These are phyloP conservation scores for Pseudorectes ferrugineus DNA, from an alignment of 2,113 vertebrate species.

Conservation along the genomic window DNA sequence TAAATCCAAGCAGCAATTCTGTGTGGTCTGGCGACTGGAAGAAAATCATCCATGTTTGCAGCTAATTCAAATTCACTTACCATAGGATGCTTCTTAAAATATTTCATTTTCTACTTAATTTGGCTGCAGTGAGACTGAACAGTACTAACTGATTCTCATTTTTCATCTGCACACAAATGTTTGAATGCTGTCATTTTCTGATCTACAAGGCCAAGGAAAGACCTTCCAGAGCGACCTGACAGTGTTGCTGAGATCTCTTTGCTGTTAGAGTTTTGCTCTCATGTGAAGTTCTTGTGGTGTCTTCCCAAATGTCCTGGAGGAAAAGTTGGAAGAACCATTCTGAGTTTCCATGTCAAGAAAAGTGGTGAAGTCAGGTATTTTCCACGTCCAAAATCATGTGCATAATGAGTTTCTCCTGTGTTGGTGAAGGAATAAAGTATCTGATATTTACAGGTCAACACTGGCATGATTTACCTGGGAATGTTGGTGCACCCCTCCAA, in stretches of 20 bases:
- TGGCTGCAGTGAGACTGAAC: constrained; percentile 14
- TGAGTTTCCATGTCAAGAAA: not conserved
- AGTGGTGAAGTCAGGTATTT: not conserved
- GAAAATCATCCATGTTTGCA: constrained; percentile 25
- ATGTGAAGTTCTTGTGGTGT: not conserved
- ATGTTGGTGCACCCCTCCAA: not conserved
- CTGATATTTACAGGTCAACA: not conserved
- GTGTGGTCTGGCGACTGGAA: not conserved
- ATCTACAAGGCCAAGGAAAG: not conserved
- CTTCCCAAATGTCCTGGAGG: not conserved
- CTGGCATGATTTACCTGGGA: not conserved
- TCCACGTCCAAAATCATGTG: not conserved
- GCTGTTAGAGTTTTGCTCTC: not conserved
- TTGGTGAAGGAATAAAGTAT: not conserved
- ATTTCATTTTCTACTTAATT: constrained; percentile 56
- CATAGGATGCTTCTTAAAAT: constrained; percentile 39
- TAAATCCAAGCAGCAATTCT: constrained; percentile 4
- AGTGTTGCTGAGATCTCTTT: not conserved
- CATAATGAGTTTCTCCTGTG: not conserved
- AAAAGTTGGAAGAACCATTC: not conserved
- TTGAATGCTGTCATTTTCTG: not conserved
- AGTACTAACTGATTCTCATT: constrained; percentile 14
- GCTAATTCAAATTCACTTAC: constrained; percentile 51
- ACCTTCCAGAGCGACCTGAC: not conserved
- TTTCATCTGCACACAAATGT: not conserved